These are phyloP conservation scores for Sander lucioperca DNA, from an alignment of 2,113 vertebrate species.

Conservation along the genomic window DNA sequence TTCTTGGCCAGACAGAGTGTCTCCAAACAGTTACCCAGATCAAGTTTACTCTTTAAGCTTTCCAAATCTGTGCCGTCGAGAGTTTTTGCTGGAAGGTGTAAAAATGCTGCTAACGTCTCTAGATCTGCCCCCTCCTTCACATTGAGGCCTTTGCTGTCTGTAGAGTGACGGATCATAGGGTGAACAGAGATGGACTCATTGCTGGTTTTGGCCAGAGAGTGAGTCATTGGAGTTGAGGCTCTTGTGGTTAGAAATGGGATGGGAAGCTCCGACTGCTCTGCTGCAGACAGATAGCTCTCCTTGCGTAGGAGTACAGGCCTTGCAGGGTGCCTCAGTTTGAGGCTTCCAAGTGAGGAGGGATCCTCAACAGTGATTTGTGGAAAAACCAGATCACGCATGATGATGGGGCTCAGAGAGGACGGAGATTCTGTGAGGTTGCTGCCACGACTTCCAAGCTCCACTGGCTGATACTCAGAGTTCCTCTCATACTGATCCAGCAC, in stretches of 20 bases:
- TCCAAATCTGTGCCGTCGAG: constrained; percentile 67
- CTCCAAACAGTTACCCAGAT: constrained; percentile 92
- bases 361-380: constrained; percentile 46
- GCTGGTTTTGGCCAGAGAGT: background rate
- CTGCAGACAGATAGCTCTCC: constrained; percentile 84
- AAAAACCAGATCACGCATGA: constrained; percentile 76
- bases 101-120: constrained; percentile 70
- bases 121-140: constrained; percentile 15
- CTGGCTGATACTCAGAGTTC: constrained; percentile 50
- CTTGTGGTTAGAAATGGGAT: constrained; percentile 61
- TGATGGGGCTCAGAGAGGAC: constrained; percentile 66
- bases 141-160: constrained; percentile 33
- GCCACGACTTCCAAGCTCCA: constrained; percentile 44
- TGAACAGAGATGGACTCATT: constrained; percentile 34
- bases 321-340: constrained; percentile 32
- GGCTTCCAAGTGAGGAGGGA: constrained; percentile 18
- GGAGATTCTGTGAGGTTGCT: constrained; percentile 55
- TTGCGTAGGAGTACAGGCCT: constrained; percentile 79
- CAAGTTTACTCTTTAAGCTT: constrained; percentile 77
- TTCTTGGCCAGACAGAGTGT: constrained; percentile 87
- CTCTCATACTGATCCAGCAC: constrained; percentile 47
- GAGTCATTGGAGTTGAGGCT: background rate
- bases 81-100: constrained; percentile 63
- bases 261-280: constrained; percentile 81
- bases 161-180: constrained; percentile 15